A percentile compares a stretch with the other conserved stretches of the same genome.
phyloP scores from a whole-genome alignment of 2,888 invertebrate species.

The Hypomecis atomaria region DNA sequence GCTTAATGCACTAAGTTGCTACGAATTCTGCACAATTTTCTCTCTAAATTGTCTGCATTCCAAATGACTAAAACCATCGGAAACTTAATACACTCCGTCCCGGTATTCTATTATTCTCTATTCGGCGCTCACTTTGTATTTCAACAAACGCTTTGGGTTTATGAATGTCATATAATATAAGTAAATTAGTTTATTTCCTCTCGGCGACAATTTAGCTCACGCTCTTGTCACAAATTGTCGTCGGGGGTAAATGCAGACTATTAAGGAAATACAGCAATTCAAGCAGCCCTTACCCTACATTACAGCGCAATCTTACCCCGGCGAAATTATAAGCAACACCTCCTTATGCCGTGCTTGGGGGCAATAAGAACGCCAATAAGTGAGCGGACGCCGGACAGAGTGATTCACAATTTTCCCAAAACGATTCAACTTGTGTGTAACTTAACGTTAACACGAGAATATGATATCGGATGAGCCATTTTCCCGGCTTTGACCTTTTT shows the following conservation, averaged over 20 bases:
- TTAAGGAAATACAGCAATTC: slow-evolving; percentile 85
- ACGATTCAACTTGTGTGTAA: slow-evolving; percentile 41
- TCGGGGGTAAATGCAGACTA: slow-evolving; percentile 83
- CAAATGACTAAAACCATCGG: slow-evolving; percentile 5
- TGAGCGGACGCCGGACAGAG: slow-evolving; percentile 60
- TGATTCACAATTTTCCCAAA: slow-evolving; percentile 48
- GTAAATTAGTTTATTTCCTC: slow-evolving; percentile 85
- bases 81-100: slow-evolving; percentile 33
- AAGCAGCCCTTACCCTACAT: slow-evolving; percentile 80
- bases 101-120: slow-evolving; percentile 50
- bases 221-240: slow-evolving; percentile 83
- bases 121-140: slow-evolving; percentile 61
- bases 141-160: slow-evolving; percentile 64
- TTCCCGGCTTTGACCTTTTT: too few relatives aligned
- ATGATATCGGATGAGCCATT: too few relatives aligned
- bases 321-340: slow-evolving; percentile 83
- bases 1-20: too few relatives aligned
- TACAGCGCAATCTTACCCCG: slow-evolving; percentile 80
- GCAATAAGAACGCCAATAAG: slow-evolving; percentile 72
- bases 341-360: slow-evolving; percentile 73
- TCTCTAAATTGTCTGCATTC: background rate
- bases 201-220: slow-evolving; percentile 81
- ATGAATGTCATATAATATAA: slow-evolving; percentile 76
- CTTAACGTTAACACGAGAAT: too few relatives aligned
- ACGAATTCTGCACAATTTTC: too few relatives aligned